These are phyloP conservation scores for Anorthoa munda DNA, from an alignment of 2,888 invertebrate species.

Conservation along the genomic window DNA sequence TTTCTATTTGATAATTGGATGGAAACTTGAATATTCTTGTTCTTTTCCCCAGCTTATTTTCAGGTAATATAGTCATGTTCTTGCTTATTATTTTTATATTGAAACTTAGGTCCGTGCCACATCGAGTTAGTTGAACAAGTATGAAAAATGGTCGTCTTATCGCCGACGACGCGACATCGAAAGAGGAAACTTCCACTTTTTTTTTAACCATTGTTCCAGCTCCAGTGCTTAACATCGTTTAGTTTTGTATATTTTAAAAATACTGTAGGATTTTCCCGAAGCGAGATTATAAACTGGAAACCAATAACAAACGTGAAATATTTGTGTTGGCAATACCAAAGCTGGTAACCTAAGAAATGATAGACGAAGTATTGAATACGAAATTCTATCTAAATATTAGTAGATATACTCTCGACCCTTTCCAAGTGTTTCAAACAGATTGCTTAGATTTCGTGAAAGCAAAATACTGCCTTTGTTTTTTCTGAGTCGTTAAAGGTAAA, in stretches of 20 bases:
- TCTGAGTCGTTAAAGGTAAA: constrained; percentile 6
- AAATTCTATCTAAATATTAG: constrained; percentile 50
- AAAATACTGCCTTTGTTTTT: constrained; percentile 40
- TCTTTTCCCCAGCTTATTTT: constrained; percentile 18
- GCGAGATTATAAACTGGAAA: neutral
- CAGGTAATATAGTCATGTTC: constrained; percentile 7
- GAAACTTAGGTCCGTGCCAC: constrained; percentile 14
- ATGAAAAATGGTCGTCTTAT: constrained; percentile 41
- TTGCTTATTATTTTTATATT: constrained; percentile 34
- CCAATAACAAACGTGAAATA: constrained; percentile 8
- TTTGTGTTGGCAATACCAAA: constrained; percentile 6
- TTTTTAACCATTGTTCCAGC: constrained; percentile 41
- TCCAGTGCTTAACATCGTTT: constrained; percentile 18
- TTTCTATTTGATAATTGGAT: constrained; percentile 22
- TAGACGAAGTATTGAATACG: constrained; percentile 27
- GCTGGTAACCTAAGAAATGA: constrained; percentile 2
- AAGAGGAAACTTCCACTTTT: constrained; percentile 26
- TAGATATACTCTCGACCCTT: constrained; percentile 43
- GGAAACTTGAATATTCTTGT: constrained; percentile 6
- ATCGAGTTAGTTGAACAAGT: constrained; percentile 40
- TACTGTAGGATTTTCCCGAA: neutral
- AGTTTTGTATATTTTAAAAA: constrained; percentile 29
- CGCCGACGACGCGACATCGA: constrained; percentile 2
- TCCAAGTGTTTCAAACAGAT: constrained; percentile 48
- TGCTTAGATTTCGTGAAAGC: constrained; percentile 35